Conservation (phyloP, 2,888 invertebrate species). For the Aporophyla lueneburgensis region DNA sequence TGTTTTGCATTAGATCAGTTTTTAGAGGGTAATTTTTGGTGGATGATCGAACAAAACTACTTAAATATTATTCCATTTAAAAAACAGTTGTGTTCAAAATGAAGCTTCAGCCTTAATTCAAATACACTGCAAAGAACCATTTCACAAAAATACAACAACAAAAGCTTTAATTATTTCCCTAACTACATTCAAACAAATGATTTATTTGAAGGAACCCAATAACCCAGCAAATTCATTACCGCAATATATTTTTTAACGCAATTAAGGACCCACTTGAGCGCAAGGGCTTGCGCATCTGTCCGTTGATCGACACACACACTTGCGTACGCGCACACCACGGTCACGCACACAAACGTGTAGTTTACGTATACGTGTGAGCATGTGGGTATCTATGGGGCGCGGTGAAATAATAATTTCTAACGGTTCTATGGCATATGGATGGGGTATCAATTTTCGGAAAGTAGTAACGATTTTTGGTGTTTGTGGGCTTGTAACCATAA, state of each 20-base stretch:
- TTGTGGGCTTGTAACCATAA: not conserved
- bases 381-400: slow-evolving; percentile 68
- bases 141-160: slow-evolving; percentile 19
- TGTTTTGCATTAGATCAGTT: too few relatives aligned
- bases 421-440: slow-evolving; percentile 74
- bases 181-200: slow-evolving; percentile 38
- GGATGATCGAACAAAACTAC: not conserved
- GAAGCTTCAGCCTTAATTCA: not conserved
- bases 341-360: slow-evolving; percentile 18
- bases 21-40: too few relatives aligned
- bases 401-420: slow-evolving; percentile 71
- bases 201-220: slow-evolving; percentile 53
- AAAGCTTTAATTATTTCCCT: slow-evolving; percentile 20
- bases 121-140: not conserved
- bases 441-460: slow-evolving; percentile 62
- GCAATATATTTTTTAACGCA: slow-evolving; percentile 70
- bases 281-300: slow-evolving; percentile 75
- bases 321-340: slow-evolving; percentile 30
- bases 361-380: slow-evolving; percentile 44
- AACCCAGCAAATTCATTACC: slow-evolving; percentile 61
- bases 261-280: slow-evolving; percentile 72
- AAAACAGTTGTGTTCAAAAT: not conserved
- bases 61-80: not conserved
- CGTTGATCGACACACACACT: slow-evolving; percentile 57
- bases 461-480: slow-evolving; percentile 55